Evolutionary conservation across 2,888 invertebrate genomes (phyloP).

Genomic region (Calliopum simillimum): DNA sequence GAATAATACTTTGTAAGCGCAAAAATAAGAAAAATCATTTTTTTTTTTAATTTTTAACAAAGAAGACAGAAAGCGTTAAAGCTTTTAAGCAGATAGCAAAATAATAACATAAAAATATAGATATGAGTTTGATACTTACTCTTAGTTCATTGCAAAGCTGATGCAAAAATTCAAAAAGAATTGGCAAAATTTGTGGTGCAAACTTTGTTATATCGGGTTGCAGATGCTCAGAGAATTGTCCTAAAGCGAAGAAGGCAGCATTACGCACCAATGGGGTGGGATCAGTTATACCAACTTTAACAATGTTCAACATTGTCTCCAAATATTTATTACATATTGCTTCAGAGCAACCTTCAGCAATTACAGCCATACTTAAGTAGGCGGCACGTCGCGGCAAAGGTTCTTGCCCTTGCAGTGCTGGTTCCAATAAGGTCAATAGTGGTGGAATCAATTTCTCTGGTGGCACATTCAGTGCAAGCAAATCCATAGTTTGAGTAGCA

Average conservation of each 20-base stretch:
- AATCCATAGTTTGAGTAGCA: constrained; percentile 80
- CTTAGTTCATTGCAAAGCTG: constrained; percentile 71
- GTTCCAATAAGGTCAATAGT: constrained; percentile 75
- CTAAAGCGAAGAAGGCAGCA: constrained; percentile 82
- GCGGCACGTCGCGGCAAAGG: constrained; percentile 77
- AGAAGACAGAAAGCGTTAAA: constrained; percentile 10
- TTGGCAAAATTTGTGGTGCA: constrained; percentile 77
- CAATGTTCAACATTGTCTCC: constrained; percentile 75
- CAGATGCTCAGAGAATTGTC: constrained; percentile 83
- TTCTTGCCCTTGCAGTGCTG: constrained; percentile 73
- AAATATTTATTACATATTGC: constrained; percentile 79
- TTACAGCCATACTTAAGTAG: constrained; percentile 78
- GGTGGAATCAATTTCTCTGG: constrained; percentile 81
- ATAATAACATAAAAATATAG: constrained; percentile 20
- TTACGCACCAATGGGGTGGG: constrained; percentile 75
- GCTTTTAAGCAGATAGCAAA: not conserved
- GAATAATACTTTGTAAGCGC: constrained; percentile 35
- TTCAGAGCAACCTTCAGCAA: constrained; percentile 84
- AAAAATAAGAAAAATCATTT: constrained; percentile 33
- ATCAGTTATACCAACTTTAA: constrained; percentile 78
- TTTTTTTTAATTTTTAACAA: constrained; percentile 28
- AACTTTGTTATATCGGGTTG: constrained; percentile 83
- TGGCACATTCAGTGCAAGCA: constrained; percentile 79
- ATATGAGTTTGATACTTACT: constrained; percentile 53
- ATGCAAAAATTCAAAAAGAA: constrained; percentile 78